Evolutionary conservation across 2,888 invertebrate species (phyloP).

Genomic region (Leptopilina syphax): DNA sequence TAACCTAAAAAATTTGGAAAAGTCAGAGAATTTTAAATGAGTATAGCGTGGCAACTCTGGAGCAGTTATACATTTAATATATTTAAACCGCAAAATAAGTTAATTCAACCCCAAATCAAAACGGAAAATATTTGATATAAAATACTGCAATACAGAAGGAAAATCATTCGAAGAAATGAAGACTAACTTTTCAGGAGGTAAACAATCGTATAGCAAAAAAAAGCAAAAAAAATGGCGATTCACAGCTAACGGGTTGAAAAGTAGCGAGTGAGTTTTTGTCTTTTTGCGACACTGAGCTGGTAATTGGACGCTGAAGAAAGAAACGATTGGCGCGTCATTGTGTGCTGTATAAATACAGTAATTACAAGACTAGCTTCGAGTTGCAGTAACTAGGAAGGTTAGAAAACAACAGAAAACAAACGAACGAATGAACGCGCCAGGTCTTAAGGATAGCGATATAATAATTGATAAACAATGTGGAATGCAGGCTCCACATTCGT

Average conservation of each 20-base stretch:
- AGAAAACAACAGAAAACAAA: constrained; percentile 40
- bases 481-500: constrained; percentile 54
- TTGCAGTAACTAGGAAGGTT: constrained; percentile 46
- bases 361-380: constrained; percentile 15
- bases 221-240: neutral
- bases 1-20: too few species aligned
- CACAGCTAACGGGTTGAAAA: constrained; percentile 19
- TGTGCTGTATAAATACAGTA: constrained; percentile 40
- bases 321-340: constrained; percentile 40
- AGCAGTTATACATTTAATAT: too few species aligned
- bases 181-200: neutral
- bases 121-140: too few species aligned
- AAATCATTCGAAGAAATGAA: constrained; percentile 5
- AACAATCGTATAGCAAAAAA: neutral
- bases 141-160: neutral
- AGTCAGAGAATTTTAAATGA: too few species aligned
- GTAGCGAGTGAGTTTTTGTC: constrained; percentile 25
- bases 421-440: constrained; percentile 34
- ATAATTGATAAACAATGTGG: constrained; percentile 67
- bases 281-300: constrained; percentile 30
- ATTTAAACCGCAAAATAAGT: too few species aligned
- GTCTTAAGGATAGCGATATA: constrained; percentile 54
- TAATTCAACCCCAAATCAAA: too few species aligned
- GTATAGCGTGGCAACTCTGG: too few species aligned
- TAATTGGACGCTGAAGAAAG: constrained; percentile 36